phyloP scores from a whole-genome alignment of 2,888 invertebrate species.

The Notocelia uddmanniana region DNA sequence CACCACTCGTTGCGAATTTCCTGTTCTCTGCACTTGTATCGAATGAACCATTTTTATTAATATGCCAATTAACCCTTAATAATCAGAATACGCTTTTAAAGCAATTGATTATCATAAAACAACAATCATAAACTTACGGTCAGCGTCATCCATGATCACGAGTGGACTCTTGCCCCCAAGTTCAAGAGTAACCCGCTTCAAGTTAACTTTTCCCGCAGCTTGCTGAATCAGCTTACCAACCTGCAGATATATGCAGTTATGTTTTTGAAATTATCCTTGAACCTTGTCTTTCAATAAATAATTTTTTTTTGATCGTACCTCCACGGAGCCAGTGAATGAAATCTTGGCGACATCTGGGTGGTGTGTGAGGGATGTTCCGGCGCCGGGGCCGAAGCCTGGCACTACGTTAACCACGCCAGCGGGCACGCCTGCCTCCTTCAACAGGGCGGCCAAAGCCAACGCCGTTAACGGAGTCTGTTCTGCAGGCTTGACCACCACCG shows the following conservation, averaged over 20 bases:
- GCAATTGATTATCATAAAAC: no score
- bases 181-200: constrained; percentile 93
- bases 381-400: constrained; percentile 92
- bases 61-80: no score
- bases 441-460: constrained; percentile 91
- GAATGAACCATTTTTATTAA: no score
- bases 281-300: background rate
- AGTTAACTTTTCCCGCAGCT: constrained; percentile 90
- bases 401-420: constrained; percentile 95
- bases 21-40: no score
- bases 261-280: background rate
- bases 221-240: constrained; percentile 87
- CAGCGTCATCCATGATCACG: constrained; percentile 91
- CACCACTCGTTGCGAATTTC: no score
- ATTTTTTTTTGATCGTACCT: constrained; percentile 77
- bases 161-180: constrained; percentile 96
- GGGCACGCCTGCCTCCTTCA: constrained; percentile 95
- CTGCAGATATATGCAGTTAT: constrained; percentile 55
- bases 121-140: constrained; percentile 81
- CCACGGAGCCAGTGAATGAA: constrained; percentile 88
- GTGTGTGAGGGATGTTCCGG: constrained; percentile 91
- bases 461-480: constrained; percentile 97
- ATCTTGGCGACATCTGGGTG: constrained; percentile 93
- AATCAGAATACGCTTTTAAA: no score
- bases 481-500: constrained; percentile 95